Evolutionary conservation across 2,113 vertebrate species (phyloP), one percentile per base, ranked within the genome.

Genomic region (Amphiprion ocellaris): DNA sequence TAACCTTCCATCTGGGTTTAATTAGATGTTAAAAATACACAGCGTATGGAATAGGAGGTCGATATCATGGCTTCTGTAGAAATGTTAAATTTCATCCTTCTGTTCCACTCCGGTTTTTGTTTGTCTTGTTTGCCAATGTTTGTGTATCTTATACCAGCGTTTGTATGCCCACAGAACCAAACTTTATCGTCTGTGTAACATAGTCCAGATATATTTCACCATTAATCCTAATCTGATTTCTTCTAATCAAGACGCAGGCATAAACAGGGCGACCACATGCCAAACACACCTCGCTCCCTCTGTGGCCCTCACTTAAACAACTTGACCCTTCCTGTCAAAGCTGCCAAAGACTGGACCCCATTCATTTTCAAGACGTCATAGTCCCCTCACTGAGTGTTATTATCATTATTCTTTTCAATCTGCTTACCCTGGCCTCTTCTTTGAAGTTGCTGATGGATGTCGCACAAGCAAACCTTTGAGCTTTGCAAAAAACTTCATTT

Each of bases 401-500:
- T 90, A 86, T 85, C 91, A 89, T 86, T 90, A 90, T 82, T 90
- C 88, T 76, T 90, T 82, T 63, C 83, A 79, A 78, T 79, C 73
- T 69, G 86, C 79, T 83, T 56, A 49, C 78, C 39, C 84, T 19
- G 66, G 64, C 49, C 68, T 24, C 68, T 60, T 11, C 87, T 93
- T 94, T 93, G 88, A 94, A 91, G 89, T 17, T 21, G 62, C 10
- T 92, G 92, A 93, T 83, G 87, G 89, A 94, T 88, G 85, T 49
- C 81, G 39, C 81, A 73, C 30, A 87, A 92, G 90, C 84, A 89
- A 85, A 91, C 71, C 71, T 82, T 52, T 58, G 65, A 83, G 75
- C 52, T 82, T 33, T 60, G 77, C 69, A 55, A 33, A 79, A 86
- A 82, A 37, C 49, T 50, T 77, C 63, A 63, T 68, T 85, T 77